A percentile compares a stretch with the other conserved stretches of the same genome.
Conservation (phyloP, 2,888 invertebrate species). For the Caenorhabditis afra region DNA sequence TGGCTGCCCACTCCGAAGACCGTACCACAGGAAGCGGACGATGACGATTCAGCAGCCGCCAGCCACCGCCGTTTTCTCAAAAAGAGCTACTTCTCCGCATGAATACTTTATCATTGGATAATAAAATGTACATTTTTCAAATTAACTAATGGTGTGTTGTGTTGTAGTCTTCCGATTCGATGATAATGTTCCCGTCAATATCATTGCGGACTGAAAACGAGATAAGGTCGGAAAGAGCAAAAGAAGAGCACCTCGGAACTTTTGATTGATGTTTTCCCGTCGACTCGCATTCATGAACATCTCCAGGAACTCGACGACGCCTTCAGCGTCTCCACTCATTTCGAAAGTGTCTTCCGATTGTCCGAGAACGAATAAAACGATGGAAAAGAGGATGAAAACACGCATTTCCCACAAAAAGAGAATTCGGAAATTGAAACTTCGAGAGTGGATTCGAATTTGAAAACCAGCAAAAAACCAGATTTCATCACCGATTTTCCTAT, state of each 20-base stretch:
- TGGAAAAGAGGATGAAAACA: slow-evolving; percentile 2
- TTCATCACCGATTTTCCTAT: slow-evolving; percentile 13
- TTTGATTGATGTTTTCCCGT: slow-evolving; percentile 51
- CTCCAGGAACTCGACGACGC: slow-evolving; percentile 30
- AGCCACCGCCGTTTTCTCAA: slow-evolving; percentile 31
- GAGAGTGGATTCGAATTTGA: slow-evolving; percentile 3
- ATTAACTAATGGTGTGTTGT: slow-evolving; percentile 19
- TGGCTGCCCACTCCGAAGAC: slow-evolving; percentile 17
- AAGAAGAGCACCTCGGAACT: slow-evolving; percentile 36
- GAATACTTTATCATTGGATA: slow-evolving; percentile 8
- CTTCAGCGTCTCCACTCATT: slow-evolving; percentile 11
- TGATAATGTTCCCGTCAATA: slow-evolving; percentile 47
- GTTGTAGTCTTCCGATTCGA: slow-evolving; percentile 57
- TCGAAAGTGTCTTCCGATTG: slow-evolving; percentile 9
- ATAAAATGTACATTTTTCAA: slow-evolving; percentile 40
- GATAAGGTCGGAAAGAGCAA: background rate
- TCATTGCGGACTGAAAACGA: slow-evolving; percentile 38
- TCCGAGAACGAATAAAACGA: background rate
- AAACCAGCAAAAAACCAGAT: background rate
- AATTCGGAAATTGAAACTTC: background rate
- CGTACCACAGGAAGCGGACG: background rate
- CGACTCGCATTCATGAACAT: slow-evolving; percentile 35
- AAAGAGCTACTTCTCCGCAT: slow-evolving; percentile 6
- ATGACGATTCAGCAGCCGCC: slow-evolving; percentile 22
- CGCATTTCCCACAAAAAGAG: slow-evolving; percentile 35